phyloP scores from a whole-genome alignment of 2,888 invertebrate species.

The Coelinius sp. region DNA sequence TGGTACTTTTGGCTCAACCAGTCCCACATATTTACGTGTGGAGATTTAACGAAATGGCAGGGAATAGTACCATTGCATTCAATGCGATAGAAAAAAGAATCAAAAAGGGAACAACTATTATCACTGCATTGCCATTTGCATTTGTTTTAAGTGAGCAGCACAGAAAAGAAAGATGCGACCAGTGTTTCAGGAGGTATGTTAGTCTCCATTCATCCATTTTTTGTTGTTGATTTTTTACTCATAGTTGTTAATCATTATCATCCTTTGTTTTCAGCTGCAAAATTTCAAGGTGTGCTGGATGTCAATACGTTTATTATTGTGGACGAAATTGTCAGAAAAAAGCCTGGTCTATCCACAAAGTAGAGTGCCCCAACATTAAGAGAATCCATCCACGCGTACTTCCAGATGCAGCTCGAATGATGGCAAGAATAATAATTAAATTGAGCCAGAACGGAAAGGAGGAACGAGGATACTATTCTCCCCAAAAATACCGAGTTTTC shows the following conservation, averaged over 20 bases:
- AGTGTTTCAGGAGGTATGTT: conserved; percentile 73
- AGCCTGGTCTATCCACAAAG: conserved; percentile 87
- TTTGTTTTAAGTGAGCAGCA: conserved; percentile 81
- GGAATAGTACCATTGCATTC: background rate
- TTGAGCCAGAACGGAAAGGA: conserved; percentile 79
- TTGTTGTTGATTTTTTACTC: background rate
- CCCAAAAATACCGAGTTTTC: conserved; percentile 82
- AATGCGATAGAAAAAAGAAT: conserved; percentile 25
- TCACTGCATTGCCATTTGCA: conserved; percentile 83
- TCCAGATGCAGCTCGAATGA: conserved; percentile 86
- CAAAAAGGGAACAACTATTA: conserved; percentile 78
- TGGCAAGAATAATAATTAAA: conserved; percentile 82
- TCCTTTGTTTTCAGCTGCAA: conserved; percentile 73
- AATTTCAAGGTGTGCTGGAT: conserved; percentile 85
- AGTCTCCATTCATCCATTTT: background rate
- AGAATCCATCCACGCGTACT: conserved; percentile 80
- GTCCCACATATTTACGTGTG: background rate
- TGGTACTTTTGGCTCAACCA: background rate
- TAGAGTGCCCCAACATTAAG: conserved; percentile 85
- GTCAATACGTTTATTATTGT: conserved; percentile 88
- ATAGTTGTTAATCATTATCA: background rate
- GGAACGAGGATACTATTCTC: conserved; percentile 79
- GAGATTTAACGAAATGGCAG: conserved; percentile 1
- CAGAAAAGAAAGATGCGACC: conserved; percentile 81
- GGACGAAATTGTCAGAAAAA: conserved; percentile 84